These are phyloP conservation scores for Ciconia maguari DNA, from an alignment of 2,113 vertebrate genomes.

Conservation along the genomic window DNA sequence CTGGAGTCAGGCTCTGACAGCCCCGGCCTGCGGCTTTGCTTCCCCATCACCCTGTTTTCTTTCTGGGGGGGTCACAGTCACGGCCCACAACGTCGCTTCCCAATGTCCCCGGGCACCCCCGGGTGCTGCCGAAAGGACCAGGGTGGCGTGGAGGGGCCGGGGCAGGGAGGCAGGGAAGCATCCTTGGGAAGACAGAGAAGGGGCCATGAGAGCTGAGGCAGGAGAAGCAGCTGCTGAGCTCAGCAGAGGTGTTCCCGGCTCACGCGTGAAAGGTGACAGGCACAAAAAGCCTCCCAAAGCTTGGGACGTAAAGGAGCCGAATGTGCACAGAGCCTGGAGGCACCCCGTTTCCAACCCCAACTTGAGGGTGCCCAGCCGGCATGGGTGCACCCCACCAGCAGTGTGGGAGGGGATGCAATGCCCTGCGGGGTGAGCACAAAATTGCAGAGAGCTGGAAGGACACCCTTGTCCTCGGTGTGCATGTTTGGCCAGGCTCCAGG, in stretches of 20 bases:
- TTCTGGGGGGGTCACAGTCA: too few species aligned
- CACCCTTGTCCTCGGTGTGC: accelerated
- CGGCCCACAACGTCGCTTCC: accelerated
- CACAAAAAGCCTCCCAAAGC: neutral
- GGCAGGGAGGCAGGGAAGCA: neutral
- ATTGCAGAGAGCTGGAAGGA: neutral
- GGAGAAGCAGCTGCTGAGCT: conserved; percentile 24
- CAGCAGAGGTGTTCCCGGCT: neutral
- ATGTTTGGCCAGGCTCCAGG: accelerated
- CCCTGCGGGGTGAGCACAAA: accelerated
- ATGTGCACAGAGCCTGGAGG: neutral
- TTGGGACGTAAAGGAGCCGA: neutral
- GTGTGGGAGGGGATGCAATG: neutral
- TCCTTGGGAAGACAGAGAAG: neutral
- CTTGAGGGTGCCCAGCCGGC: neutral
- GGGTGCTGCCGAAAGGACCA: neutral
- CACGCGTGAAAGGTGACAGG: neutral
- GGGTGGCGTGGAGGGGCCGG: neutral
- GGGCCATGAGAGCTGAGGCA: neutral
- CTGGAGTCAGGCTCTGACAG: neutral
- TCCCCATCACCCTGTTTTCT: neutral
- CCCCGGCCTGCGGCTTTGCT: neutral
- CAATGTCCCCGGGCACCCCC: neutral
- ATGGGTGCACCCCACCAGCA: accelerated
- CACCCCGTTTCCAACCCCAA: accelerated